A percentile compares a stretch with the other conserved stretches of the same genome.
Conservation (phyloP, 2,797 vertebrate genomes). For the Euphonia xanthogaster region DNA sequence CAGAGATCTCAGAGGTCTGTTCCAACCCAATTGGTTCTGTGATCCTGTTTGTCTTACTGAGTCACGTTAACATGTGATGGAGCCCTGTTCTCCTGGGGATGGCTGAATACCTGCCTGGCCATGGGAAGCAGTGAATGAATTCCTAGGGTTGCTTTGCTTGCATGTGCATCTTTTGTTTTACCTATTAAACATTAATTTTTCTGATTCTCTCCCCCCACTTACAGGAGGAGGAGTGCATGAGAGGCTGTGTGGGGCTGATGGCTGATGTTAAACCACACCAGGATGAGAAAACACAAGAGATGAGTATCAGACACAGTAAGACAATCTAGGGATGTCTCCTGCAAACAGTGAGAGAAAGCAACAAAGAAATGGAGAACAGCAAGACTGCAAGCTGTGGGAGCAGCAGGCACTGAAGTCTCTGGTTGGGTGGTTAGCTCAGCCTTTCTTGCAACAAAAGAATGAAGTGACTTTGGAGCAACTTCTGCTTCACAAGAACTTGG, state of each 20-base stretch:
- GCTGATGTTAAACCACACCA: not conserved
- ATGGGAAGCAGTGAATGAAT: not conserved
- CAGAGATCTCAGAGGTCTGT: not conserved
- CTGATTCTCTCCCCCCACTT: not conserved
- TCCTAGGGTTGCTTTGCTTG: not conserved
- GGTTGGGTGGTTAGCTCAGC: not conserved
- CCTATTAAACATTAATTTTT: not conserved
- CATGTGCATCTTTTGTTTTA: not conserved
- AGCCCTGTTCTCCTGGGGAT: not conserved
- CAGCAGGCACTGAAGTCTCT: not conserved
- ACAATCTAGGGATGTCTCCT: not conserved
- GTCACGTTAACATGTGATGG: accelerated
- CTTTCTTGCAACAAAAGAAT: not conserved
- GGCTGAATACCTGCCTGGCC: not conserved
- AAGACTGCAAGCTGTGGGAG: not conserved
- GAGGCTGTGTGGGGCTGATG: not conserved
- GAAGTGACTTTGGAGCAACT: not conserved
- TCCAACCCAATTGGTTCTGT: not conserved
- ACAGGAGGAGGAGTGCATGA: not conserved
- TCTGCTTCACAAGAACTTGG: not conserved
- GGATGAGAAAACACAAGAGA: not conserved
- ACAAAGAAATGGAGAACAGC: not conserved
- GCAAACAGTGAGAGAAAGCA: not conserved
- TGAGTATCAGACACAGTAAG: not conserved
- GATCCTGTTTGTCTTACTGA: not conserved